These are phyloP conservation scores for Podiceps cristatus DNA, from an alignment of 2,113 vertebrate genomes.

Conservation along the genomic window DNA sequence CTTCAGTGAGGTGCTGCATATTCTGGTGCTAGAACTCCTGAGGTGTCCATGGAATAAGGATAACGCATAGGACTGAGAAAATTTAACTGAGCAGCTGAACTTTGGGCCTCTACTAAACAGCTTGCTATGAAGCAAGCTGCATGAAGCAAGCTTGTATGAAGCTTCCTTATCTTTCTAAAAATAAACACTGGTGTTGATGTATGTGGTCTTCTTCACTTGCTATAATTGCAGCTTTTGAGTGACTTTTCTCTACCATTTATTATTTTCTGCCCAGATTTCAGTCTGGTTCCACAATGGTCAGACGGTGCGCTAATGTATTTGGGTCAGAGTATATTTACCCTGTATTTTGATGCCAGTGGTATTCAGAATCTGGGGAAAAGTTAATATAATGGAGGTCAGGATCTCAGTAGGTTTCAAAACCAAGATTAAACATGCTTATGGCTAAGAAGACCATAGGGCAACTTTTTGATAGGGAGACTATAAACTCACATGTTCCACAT, in stretches of 20 bases:
- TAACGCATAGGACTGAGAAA: neutral
- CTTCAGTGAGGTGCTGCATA: neutral
- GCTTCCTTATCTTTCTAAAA: neutral
- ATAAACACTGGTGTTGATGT: neutral
- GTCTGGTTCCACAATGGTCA: neutral
- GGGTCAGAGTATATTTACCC: neutral
- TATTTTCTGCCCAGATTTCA: conserved; percentile 7
- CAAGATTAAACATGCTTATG: neutral
- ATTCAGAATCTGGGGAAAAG: neutral
- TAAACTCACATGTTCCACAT: neutral
- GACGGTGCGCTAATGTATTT: neutral
- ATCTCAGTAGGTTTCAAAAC: neutral
- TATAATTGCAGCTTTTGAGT: neutral
- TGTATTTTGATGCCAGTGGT: neutral
- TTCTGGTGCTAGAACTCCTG: neutral
- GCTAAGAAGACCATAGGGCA: neutral
- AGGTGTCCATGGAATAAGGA: neutral
- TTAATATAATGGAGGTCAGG: neutral
- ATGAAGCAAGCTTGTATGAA: neutral
- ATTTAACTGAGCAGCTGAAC: neutral
- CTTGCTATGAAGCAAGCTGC: neutral
- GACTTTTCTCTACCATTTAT: neutral
- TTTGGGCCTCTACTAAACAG: neutral
- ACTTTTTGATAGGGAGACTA: neutral
- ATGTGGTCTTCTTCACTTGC: neutral